Evolutionary conservation across 2,797 vertebrate genomes (phyloP).

Genomic region (Cuculus canorus): DNA sequence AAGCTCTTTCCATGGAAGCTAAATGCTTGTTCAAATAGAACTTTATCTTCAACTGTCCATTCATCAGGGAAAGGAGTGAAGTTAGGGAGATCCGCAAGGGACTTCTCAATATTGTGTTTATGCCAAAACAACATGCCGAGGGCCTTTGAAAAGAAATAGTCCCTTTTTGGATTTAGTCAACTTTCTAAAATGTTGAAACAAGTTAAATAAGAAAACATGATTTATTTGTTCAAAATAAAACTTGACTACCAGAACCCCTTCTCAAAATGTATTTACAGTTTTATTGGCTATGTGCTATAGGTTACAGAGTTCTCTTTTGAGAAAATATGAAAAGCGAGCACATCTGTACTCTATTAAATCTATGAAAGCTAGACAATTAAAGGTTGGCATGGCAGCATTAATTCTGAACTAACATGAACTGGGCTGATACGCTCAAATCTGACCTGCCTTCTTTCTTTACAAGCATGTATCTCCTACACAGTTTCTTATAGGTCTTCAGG

Average conservation of each 20-base stretch:
- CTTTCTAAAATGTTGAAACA: slow-evolving; percentile 34
- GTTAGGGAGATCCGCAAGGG: slow-evolving; percentile 95
- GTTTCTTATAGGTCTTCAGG: background rate
- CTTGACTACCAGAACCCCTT: background rate
- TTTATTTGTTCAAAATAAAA: background rate
- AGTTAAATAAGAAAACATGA: background rate
- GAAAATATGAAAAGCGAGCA: background rate
- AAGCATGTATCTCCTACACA: background rate
- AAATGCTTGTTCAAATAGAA: slow-evolving; percentile 97
- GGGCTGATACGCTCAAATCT: slow-evolving; percentile 10
- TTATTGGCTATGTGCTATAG: background rate
- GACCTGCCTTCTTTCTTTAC: slow-evolving; percentile 13
- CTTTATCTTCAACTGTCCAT: slow-evolving; percentile 99
- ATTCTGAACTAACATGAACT: slow-evolving; percentile 14
- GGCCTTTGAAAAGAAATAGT: slow-evolving; percentile 83
- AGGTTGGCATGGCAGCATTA: slow-evolving; percentile 53
- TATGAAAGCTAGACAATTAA: slow-evolving; percentile 13
- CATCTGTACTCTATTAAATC: slow-evolving; percentile 3
- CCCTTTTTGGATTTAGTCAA: slow-evolving; percentile 62
- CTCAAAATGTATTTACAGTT: background rate
- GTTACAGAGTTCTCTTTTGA: slow-evolving; percentile 10
- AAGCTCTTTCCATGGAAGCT: slow-evolving; percentile 99
- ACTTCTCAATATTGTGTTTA: slow-evolving; percentile 98
- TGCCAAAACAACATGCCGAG: slow-evolving; percentile 99
- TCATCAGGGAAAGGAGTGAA: slow-evolving; percentile 98